Evolutionary conservation across 2,113 vertebrate species (phyloP).

Genomic region (Microcebus murinus): DNA sequence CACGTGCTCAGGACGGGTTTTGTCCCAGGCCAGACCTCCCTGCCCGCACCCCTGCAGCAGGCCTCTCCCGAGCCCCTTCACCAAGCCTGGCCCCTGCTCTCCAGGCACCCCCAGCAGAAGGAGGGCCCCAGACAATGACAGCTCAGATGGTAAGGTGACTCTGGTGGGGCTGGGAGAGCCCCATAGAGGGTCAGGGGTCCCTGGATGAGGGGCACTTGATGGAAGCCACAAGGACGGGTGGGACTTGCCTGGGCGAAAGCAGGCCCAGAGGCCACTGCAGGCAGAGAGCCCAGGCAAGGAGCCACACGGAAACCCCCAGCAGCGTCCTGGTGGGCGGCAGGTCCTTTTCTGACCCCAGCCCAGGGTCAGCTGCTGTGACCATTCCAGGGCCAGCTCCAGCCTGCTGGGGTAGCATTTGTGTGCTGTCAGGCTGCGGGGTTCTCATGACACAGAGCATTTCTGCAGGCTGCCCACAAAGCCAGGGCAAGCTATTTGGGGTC

Average conservation of each 20-base stretch:
- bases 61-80: neutral
- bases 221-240: neutral
- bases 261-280: neutral
- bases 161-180: neutral
- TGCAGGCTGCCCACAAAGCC: neutral
- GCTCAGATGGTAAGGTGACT: neutral
- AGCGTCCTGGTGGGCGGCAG: neutral
- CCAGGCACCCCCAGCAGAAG: neutral
- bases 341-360: neutral
- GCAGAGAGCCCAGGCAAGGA: neutral
- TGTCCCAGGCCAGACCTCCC: neutral
- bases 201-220: neutral
- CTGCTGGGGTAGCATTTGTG: neutral
- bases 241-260: neutral
- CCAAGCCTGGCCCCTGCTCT: neutral
- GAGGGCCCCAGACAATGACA: neutral
- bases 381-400: neutral
- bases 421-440: neutral
- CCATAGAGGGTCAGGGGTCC: too few species aligned
- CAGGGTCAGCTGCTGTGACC: neutral
- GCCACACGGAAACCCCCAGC: fast-evolving
- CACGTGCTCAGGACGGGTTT: neutral
- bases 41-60: neutral
- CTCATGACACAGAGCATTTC: neutral
- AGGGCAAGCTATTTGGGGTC: neutral